Percentiles rank a stretch among this genome's conserved stretches.
These are phyloP conservation scores for Zele albiditarsus DNA, from an alignment of 2,888 invertebrate species.

Conservation along the genomic window DNA sequence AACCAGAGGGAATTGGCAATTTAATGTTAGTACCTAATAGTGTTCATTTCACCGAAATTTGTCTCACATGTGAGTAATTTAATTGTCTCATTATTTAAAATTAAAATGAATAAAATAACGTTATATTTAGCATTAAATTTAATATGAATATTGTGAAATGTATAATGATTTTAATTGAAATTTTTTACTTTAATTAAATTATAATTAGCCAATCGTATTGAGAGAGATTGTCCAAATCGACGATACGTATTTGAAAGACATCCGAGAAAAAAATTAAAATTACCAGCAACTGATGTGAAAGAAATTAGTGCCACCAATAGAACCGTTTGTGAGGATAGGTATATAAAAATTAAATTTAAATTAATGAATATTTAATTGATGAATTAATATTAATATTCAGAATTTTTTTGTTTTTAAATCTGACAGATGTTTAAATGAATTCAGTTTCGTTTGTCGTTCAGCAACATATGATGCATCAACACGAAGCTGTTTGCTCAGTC, in stretches of 20 bases:
- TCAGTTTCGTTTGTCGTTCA: conserved; percentile 90
- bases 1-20: conserved; percentile 91
- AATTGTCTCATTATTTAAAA: neutral
- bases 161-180: neutral
- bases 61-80: conserved; percentile 85
- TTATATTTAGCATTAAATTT: neutral
- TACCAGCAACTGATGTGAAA: conserved; percentile 87
- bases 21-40: conserved; percentile 92
- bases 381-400: neutral
- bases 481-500: conserved; percentile 86
- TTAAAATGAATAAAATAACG: neutral
- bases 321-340: conserved; percentile 91
- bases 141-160: conserved; percentile 16
- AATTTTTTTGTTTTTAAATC: conserved; percentile 15
- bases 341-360: conserved; percentile 26
- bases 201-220: conserved; percentile 83
- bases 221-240: conserved; percentile 90
- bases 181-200: conserved; percentile 3
- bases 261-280: conserved; percentile 86
- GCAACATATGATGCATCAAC: conserved; percentile 87
- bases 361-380: conserved; percentile 1
- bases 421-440: conserved; percentile 86
- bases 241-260: conserved; percentile 92
- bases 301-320: conserved; percentile 89
- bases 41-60: conserved; percentile 92